These are phyloP conservation scores for Pollachius pollachius DNA, from an alignment of 2,113 vertebrate genomes.

Conservation along the genomic window DNA sequence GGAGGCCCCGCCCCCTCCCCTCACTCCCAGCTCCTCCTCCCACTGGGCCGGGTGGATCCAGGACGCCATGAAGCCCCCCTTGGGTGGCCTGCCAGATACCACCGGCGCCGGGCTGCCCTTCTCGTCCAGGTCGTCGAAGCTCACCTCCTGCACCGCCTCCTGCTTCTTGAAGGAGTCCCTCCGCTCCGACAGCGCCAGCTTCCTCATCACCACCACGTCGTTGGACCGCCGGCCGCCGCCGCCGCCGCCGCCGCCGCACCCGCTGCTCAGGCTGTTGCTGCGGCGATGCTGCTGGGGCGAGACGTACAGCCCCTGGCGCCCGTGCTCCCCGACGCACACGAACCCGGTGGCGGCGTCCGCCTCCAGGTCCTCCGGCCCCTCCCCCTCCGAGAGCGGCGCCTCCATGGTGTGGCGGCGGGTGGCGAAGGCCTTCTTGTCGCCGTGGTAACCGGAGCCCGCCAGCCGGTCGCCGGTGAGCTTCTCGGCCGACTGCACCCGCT, in stretches of 20 bases:
- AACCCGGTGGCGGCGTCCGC: constrained; percentile 56
- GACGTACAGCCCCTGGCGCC: constrained; percentile 58
- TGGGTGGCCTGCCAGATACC: constrained; percentile 19
- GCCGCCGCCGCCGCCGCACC: constrained; percentile 30
- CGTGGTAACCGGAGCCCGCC: constrained; percentile 63
- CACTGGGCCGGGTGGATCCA: constrained; percentile 58
- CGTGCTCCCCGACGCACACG: constrained; percentile 67
- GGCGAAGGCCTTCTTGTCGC: constrained; percentile 69
- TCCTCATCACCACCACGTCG: constrained; percentile 86
- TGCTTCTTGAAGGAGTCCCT: constrained; percentile 95
- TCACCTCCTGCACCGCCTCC: constrained; percentile 90
- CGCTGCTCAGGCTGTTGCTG: constrained; percentile 49
- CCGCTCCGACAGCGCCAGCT: constrained; percentile 85
- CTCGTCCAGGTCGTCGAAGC: constrained; percentile 75
- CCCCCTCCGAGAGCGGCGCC: constrained; percentile 60
- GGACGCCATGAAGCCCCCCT: constrained; percentile 50
- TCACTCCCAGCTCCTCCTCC: constrained; percentile 26
- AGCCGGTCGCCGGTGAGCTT: constrained; percentile 82
- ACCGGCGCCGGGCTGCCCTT: constrained; percentile 31
- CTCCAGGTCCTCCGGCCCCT: constrained; percentile 54
- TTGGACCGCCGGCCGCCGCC: constrained; percentile 59
- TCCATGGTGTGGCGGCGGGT: constrained; percentile 75
- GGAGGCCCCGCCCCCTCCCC: constrained; percentile 25
- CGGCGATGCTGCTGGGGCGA: constrained; percentile 58
- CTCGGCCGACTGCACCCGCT: constrained; percentile 85